Conservation (phyloP, 30 jellyfish, hydroid and myxozoan species). For the Aurelia aurita region DNA sequence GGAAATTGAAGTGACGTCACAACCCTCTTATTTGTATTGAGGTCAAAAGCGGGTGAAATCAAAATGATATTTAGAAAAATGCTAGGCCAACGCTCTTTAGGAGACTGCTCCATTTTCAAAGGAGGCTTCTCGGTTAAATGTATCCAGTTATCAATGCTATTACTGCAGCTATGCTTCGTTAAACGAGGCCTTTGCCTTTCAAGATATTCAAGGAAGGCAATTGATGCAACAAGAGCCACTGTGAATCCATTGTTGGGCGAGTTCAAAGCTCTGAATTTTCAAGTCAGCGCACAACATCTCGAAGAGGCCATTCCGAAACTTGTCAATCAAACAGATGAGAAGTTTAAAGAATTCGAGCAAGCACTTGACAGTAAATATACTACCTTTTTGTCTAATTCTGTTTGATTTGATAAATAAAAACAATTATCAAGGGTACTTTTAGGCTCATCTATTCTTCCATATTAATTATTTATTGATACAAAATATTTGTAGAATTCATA, state of each 20-base stretch:
- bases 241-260: constrained; percentile 56
- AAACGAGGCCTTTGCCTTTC: constrained; percentile 39
- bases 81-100: constrained; percentile 34
- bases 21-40: background rate
- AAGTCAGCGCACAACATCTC: constrained; percentile 62
- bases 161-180: constrained; percentile 51
- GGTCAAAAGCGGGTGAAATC: constrained; percentile 48
- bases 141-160: constrained; percentile 63
- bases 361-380: constrained; percentile 21
- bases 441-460: no score
- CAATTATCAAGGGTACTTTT: background rate
- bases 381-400: background rate
- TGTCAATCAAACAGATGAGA: constrained; percentile 40
- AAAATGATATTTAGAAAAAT: constrained; percentile 50
- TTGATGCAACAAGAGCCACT: constrained; percentile 14
- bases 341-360: constrained; percentile 56
- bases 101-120: constrained; percentile 41
- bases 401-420: background rate
- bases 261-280: constrained; percentile 36
- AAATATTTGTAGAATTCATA: constrained; percentile 45
- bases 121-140: constrained; percentile 68
- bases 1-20: background rate
- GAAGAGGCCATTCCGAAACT: constrained; percentile 72
- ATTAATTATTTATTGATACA: constrained; percentile 34
- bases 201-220: constrained; percentile 46